phyloP scores from a whole-genome alignment of 1,140 invertebrate species.

The Euura saliciscinereae region DNA sequence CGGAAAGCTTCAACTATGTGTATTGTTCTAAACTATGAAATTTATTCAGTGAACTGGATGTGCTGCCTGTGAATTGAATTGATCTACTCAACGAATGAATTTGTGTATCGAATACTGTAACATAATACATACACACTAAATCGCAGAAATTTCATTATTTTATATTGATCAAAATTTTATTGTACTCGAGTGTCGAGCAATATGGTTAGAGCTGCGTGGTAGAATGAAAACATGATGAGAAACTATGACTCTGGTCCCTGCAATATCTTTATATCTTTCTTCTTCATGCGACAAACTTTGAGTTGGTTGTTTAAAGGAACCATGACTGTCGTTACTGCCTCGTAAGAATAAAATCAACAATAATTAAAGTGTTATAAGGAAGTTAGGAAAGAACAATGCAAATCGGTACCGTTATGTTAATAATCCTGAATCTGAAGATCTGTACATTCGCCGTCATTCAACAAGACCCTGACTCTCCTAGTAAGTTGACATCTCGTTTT shows the following conservation, averaged over 20 bases:
- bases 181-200: too few species aligned
- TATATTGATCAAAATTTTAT: not conserved
- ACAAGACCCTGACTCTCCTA: constrained; percentile 5
- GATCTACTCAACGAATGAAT: not conserved
- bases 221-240: not conserved
- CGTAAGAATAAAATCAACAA: too few species aligned
- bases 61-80: not conserved
- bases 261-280: too few species aligned
- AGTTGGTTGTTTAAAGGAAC: too few species aligned
- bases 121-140: not conserved
- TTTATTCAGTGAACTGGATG: not conserved
- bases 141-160: not conserved
- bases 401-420: not conserved
- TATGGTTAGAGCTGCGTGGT: not conserved
- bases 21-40: not conserved
- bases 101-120: not conserved
- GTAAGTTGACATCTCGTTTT: not conserved
- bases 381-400: not conserved
- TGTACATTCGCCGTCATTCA: not conserved
- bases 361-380: too few species aligned
- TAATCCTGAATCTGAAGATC: not conserved
- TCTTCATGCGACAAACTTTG: too few species aligned
- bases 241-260: too few species aligned
- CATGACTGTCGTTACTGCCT: too few species aligned
- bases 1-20: not conserved